phyloP scores from a whole-genome alignment of 2,888 invertebrate species.

The Tetheella fluctuosa region DNA sequence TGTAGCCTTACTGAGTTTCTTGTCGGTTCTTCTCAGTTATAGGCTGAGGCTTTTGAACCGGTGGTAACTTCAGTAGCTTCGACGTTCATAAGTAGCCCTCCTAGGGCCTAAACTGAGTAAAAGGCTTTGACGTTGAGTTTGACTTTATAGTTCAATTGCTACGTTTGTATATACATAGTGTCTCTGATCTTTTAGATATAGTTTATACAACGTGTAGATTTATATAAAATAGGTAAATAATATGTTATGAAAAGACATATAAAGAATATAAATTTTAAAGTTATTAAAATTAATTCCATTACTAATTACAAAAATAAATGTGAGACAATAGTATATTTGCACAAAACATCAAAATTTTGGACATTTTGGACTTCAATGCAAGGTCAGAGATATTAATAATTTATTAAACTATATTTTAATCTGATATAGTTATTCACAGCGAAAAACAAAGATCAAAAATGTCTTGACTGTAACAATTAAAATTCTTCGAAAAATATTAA shows the following conservation, averaged over 20 bases:
- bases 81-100: no score
- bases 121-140: no score
- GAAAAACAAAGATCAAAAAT: background rate
- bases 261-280: background rate
- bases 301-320: background rate
- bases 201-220: no score
- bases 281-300: background rate
- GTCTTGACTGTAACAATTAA: background rate
- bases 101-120: no score
- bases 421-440: background rate
- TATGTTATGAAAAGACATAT: background rate
- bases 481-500: background rate
- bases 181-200: no score
- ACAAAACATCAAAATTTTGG: background rate
- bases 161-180: no score
- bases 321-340: background rate
- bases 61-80: no score
- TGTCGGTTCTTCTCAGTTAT: no score
- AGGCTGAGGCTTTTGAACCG: no score
- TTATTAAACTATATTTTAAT: background rate
- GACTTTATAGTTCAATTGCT: no score
- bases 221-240: no score
- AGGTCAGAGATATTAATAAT: background rate
- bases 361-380: conserved; percentile 8
- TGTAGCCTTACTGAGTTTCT: no score